Evolutionary conservation across 2,888 invertebrate genomes (phyloP), one percentile per base, ranked within the genome.

Genomic region (Synanthedon vespiformis): DNA sequence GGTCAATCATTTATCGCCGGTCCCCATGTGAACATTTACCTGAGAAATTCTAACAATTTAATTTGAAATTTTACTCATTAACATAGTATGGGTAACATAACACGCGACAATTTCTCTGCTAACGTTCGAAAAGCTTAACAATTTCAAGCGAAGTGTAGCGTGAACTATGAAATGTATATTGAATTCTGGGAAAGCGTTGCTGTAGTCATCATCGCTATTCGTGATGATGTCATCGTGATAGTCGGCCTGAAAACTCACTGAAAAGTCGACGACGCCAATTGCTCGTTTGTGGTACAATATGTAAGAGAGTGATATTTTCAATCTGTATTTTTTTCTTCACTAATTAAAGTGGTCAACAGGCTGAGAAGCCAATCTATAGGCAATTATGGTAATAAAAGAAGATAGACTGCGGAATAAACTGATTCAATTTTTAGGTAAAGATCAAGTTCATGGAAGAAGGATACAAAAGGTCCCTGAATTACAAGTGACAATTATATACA

Each of bases 191-290:
- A 61, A 57, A 53, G 40, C 18, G 47, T 48, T 6, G 16, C 18
- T 12, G 12, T 18, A 16, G 48, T 48, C 48, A 48, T 48, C 18
- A 22, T 12, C 48, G 12, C 12, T 12, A 12, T 48, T 50, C 56
- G 56, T 22, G 52, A 52, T 56, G 55, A 57, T 52, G 56, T 59
- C 61, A 61, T 50, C 52, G 52, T 59, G 60, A 60, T 60, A 56
- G 41, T 57, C 40, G 27, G 47, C 54, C 51, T 52, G 49, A 51
- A 51, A 48, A 54, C 53, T 47, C 50, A 53, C 56, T 55, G n/a
- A 13, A 44, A 27, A 51, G 44, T 27, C 22, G 47, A 51, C 47
- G 18, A 16, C 48, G 27, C 11, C 34, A 18, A 16, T 41, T 50
- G 41, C 34, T 50, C 41, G 41, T n/a, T 44, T 14, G 47, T 50